These are phyloP conservation scores for Coracias cyanogaster DNA, from an alignment of 2,797 vertebrate species.

Conservation along the genomic window DNA sequence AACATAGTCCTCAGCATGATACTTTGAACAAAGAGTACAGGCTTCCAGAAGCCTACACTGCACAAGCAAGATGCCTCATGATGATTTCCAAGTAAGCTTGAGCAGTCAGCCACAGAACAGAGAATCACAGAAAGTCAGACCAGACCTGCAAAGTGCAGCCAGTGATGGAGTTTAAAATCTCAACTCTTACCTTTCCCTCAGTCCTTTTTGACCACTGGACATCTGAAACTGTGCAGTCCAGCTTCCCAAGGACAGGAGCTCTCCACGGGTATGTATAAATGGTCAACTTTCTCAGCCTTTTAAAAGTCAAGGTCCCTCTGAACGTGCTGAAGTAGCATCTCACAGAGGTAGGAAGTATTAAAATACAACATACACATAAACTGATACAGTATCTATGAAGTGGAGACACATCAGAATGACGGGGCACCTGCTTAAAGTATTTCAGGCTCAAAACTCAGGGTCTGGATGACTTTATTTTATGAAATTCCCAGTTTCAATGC, in stretches of 20 bases:
- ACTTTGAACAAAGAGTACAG: neutral
- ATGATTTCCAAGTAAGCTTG: neutral
- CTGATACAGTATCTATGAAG: neutral
- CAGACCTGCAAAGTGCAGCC: neutral
- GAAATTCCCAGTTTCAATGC: neutral
- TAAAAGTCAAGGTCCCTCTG: neutral
- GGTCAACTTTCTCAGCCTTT: neutral
- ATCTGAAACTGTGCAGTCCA: neutral
- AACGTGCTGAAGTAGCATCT: neutral
- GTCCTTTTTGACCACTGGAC: neutral
- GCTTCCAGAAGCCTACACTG: neutral
- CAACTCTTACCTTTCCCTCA: neutral
- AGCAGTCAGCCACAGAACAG: neutral
- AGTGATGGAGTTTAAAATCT: neutral
- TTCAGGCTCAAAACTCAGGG: neutral
- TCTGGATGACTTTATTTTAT: neutral
- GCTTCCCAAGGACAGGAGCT: neutral
- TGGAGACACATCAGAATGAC: neutral
- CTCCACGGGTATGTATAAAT: neutral
- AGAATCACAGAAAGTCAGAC: neutral
- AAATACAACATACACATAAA: neutral
- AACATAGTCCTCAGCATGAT: neutral
- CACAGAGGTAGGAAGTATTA: neutral
- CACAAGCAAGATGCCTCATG: neutral
- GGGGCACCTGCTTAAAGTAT: neutral